Conservation (phyloP, 2,797 vertebrate genomes). For the Ammospiza maritima region DNA sequence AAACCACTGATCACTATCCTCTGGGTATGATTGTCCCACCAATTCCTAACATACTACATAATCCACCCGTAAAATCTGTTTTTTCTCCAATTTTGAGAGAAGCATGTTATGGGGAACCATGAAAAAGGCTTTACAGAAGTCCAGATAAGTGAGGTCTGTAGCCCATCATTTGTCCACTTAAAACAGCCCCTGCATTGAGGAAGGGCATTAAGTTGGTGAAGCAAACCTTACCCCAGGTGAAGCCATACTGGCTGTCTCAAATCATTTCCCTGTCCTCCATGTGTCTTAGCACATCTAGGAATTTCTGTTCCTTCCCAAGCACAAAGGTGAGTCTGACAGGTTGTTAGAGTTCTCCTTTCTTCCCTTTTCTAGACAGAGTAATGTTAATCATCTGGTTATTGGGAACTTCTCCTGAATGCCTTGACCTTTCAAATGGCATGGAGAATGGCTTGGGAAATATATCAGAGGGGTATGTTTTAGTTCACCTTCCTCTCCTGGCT, state of each 20-base stretch:
- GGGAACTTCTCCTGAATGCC: not conserved
- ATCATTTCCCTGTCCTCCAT: not conserved
- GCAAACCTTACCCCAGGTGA: not conserved
- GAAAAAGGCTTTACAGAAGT: not conserved
- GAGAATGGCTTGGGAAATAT: not conserved
- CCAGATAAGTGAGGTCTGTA: not conserved
- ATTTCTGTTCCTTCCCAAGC: not conserved
- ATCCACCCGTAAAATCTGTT: accelerated
- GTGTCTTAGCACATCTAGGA: not conserved
- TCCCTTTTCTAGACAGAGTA: not conserved
- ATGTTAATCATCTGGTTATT: not conserved
- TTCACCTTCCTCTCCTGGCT: not conserved
- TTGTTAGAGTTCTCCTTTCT: not conserved
- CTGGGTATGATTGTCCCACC: not conserved
- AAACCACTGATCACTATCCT: not conserved
- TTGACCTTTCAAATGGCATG: not conserved
- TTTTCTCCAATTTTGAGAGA: not conserved
- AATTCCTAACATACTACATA: not conserved
- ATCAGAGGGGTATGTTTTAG: not conserved
- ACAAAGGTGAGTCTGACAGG: not conserved
- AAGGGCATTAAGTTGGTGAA: not conserved
- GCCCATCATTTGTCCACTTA: too few species aligned
- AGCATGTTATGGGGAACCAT: accelerated
- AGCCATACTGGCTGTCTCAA: not conserved
- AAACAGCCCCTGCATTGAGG: not conserved